These are phyloP conservation scores for Morelia viridis DNA, from an alignment of 2,797 vertebrate species.

Conservation along the genomic window DNA sequence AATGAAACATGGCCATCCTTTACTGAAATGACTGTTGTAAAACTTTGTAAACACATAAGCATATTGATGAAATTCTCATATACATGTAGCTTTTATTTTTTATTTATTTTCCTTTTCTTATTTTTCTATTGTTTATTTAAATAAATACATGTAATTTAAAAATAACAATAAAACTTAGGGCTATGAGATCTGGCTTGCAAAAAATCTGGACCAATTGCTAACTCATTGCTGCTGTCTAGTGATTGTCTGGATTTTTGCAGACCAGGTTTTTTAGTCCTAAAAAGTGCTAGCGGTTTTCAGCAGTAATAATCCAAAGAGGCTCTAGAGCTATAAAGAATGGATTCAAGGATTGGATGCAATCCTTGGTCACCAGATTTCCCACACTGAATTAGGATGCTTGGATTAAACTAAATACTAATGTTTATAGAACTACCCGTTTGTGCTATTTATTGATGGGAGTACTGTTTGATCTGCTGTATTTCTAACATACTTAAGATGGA, in stretches of 20 bases:
- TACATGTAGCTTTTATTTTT: not conserved
- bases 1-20: not conserved
- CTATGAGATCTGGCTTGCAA: not conserved
- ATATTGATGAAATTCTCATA: not conserved
- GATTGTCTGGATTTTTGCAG: not conserved
- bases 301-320: not conserved
- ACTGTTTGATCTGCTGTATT: not conserved
- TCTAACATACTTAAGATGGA: not conserved
- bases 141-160: not conserved
- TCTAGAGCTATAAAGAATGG: not conserved
- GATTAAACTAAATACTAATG: not conserved
- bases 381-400: not conserved
- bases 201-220: not conserved
- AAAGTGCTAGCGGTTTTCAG: not conserved
- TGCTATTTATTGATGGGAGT: not conserved
- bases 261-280: not conserved
- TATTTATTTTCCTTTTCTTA: not conserved
- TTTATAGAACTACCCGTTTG: not conserved
- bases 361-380: not conserved
- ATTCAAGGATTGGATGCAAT: not conserved
- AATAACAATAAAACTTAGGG: not conserved
- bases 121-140: not conserved
- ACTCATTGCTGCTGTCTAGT: not conserved
- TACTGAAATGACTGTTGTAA: not conserved
- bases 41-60: not conserved